phyloP scores from a whole-genome alignment of 2,797 vertebrate genomes.

The Phataginus tetradactyla region DNA sequence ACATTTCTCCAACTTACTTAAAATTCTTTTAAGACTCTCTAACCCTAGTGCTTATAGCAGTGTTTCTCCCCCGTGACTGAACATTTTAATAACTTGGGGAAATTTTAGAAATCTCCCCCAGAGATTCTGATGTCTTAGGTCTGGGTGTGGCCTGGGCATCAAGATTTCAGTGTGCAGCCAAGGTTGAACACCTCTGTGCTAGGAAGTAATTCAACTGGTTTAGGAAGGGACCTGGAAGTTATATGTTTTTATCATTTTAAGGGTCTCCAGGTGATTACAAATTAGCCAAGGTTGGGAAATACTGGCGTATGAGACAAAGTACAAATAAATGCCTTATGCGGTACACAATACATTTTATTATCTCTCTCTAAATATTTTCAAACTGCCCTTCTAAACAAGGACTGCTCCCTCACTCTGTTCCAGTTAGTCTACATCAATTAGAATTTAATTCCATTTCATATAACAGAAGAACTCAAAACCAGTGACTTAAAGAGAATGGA shows the following conservation, averaged over 20 bases:
- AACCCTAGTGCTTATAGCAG: background rate
- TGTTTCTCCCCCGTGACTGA: background rate
- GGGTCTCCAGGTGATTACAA: background rate
- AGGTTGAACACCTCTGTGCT: background rate
- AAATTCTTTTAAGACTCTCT: background rate
- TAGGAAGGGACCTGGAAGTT: background rate
- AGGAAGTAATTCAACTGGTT: background rate
- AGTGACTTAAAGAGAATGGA: background rate
- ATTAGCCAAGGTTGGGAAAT: background rate
- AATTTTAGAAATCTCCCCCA: background rate
- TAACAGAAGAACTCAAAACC: background rate
- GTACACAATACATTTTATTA: background rate
- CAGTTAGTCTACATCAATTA: background rate
- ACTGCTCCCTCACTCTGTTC: background rate
- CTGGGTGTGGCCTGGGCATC: background rate
- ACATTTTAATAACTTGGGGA: constrained; percentile 1
- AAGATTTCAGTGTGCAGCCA: background rate
- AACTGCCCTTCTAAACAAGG: background rate
- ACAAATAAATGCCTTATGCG: background rate
- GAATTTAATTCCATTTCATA: background rate
- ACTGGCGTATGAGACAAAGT: background rate
- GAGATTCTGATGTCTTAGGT: background rate
- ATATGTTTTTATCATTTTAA: background rate
- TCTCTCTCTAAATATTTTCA: background rate
- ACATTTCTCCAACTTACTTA: background rate